These are phyloP conservation scores for Synergus laeviventris DNA, from an alignment of 2,888 invertebrate genomes.

Conservation along the genomic window DNA sequence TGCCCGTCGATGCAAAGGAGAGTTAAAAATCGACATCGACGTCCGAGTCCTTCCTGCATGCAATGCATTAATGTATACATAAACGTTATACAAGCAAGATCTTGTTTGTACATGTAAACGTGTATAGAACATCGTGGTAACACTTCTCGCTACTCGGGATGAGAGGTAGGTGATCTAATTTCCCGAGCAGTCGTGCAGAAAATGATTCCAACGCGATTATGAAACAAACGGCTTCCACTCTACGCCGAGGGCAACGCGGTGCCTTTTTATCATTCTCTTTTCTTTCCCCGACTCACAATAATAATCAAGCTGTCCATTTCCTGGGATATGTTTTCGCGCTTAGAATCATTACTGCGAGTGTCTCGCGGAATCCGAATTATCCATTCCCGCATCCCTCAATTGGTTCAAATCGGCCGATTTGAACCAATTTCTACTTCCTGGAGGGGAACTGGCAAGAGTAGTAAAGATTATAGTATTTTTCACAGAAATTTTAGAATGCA, in stretches of 20 bases:
- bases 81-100: constrained; percentile 30
- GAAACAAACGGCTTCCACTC: constrained; percentile 74
- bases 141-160: constrained; percentile 69
- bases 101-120: neutral
- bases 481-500: neutral
- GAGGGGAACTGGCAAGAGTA: too few species aligned
- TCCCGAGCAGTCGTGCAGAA: constrained; percentile 76
- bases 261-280: constrained; percentile 55
- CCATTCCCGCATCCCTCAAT: neutral
- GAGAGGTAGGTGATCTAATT: constrained; percentile 75
- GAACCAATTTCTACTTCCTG: too few species aligned
- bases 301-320: constrained; percentile 63
- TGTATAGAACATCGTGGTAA: constrained; percentile 47
- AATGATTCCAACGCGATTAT: constrained; percentile 74
- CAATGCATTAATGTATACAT: constrained; percentile 57
- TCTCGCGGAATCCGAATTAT: constrained; percentile 9
- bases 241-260: constrained; percentile 68
- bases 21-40: constrained; percentile 46
- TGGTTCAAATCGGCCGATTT: neutral
- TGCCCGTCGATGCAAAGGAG: constrained; percentile 53
- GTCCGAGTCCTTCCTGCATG: constrained; percentile 64
- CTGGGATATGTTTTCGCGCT: constrained; percentile 53
- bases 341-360: constrained; percentile 50
- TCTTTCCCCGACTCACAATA: constrained; percentile 48
- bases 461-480: neutral